A percentile compares a stretch with the other conserved stretches of the same genome.
phyloP scores from a whole-genome alignment of 1,140 invertebrate genomes.

The Arctopsyche grandis region DNA sequence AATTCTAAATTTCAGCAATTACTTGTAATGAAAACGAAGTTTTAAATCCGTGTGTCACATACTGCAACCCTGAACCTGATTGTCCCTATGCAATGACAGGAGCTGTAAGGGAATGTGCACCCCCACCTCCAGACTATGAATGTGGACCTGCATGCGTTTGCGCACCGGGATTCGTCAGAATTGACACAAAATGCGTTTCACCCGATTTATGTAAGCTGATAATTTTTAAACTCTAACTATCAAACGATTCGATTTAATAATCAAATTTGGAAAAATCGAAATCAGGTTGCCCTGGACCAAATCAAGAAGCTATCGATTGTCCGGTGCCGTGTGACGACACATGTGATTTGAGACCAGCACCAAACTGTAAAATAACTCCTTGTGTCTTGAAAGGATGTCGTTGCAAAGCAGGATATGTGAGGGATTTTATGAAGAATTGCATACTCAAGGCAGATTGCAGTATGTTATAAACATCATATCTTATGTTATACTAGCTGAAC shows the following conservation, averaged over 20 bases:
- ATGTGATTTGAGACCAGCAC: not conserved
- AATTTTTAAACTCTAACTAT: no score
- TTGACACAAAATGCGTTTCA: not conserved
- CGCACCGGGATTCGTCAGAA: slow-evolving; percentile 7
- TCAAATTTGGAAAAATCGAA: no score
- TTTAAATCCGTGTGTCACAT: not conserved
- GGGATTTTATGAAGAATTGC: not conserved
- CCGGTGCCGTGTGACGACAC: slow-evolving; percentile 8
- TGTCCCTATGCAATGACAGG: not conserved
- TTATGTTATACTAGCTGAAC: no score
- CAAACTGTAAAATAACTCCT: not conserved
- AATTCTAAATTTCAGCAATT: slow-evolving; percentile 5
- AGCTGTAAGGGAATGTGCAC: not conserved
- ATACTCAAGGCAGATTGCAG: not conserved
- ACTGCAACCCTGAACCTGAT: slow-evolving; percentile 23
- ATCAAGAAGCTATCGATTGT: not conserved
- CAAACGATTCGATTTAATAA: no score
- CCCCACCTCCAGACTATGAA: not conserved
- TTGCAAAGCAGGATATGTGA: slow-evolving; percentile 5
- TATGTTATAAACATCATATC: no score
- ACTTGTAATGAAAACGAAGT: slow-evolving; percentile 22
- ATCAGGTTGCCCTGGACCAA: not conserved
- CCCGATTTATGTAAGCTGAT: not conserved
- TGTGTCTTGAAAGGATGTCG: slow-evolving; percentile 1
- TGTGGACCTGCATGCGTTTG: slow-evolving; percentile 23